These are phyloP conservation scores for Brachypodius melanocephalos DNA, from an alignment of 2,113 vertebrate genomes.

Conservation along the genomic window DNA sequence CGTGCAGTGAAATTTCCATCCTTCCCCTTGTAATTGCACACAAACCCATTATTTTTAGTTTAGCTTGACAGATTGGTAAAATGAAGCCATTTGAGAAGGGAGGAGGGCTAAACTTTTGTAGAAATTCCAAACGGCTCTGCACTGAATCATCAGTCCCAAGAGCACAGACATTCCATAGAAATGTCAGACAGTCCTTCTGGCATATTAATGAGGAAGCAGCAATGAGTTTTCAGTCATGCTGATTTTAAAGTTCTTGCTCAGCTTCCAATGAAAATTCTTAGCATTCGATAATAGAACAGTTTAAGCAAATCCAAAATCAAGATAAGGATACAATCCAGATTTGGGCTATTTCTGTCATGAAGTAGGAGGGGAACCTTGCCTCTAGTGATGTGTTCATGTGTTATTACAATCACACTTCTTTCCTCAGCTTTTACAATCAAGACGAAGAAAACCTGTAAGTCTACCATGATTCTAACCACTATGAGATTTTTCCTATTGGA, in stretches of 20 bases:
- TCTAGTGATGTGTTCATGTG: neutral
- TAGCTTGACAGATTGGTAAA: neutral
- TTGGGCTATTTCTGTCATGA: neutral
- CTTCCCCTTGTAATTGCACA: neutral
- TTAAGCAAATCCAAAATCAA: neutral
- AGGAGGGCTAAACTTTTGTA: constrained; percentile 9
- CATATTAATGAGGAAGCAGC: constrained; percentile 45
- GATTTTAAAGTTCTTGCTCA: neutral
- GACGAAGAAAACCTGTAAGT: neutral
- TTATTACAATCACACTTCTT: neutral
- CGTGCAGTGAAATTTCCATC: neutral
- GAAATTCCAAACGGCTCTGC: constrained; percentile 15
- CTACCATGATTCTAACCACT: neutral
- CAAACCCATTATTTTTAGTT: constrained; percentile 28
- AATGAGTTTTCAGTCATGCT: neutral
- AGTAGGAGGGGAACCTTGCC: neutral
- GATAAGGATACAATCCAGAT: neutral
- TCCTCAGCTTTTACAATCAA: neutral
- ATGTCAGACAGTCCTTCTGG: constrained; percentile 54
- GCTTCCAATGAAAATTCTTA: neutral
- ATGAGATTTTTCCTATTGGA: neutral
- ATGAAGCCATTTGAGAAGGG: neutral
- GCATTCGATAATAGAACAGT: neutral
- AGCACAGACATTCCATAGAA: constrained; percentile 33
- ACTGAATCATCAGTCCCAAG: constrained; percentile 63